Evolutionary conservation across 2,113 vertebrate species (phyloP), one percentile per base, ranked within the genome.

Genomic region (Pteropus alecto): DNA sequence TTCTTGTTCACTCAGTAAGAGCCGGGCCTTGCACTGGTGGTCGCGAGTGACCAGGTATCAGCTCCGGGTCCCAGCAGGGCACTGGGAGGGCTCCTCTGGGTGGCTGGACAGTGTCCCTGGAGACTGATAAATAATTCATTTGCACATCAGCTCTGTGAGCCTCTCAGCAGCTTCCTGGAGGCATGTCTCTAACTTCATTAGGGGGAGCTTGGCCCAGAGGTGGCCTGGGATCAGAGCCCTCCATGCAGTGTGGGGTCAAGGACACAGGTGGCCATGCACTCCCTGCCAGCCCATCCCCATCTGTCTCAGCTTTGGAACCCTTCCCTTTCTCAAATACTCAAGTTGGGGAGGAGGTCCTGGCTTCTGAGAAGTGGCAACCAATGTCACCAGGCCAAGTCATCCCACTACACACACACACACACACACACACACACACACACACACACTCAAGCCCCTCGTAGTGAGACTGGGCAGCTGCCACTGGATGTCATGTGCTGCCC

Each of bases 401-500:
- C 14, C 26, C 13, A 5, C 46, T 12, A 13, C 46, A 61, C 48
- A 51, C 48, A 51, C 48, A 48, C 46, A 48, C 46, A 48, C 12
- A 48, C 46, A 48, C 46, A 48, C 46, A 48, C 46, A 48, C 46
- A 48, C 46, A 48, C 46, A 48, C 46, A 51, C 48, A 51, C 48
- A 51, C 48, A 51, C 48, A 51, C 48, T 3, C 24, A 18, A 48
- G 43, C 46, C 67, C 38, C 33, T 26, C 46, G 24, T 10, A 26
- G 46, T 2, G 16, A 43, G 43, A 70, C 21, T 15, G 51, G 46
- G 46, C 60, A 65, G 70, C 24, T 22, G 51, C 38, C 26, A 5
- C 26, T 15, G 2, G 16, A 3, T 3, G 1, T 11, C 7, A 2
- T 19, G 13, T 16, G 16, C 26, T 30, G 16, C 56, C 35, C 35